Conservation (phyloP, 2,888 invertebrate species). For the Napeogenes sylphis region DNA sequence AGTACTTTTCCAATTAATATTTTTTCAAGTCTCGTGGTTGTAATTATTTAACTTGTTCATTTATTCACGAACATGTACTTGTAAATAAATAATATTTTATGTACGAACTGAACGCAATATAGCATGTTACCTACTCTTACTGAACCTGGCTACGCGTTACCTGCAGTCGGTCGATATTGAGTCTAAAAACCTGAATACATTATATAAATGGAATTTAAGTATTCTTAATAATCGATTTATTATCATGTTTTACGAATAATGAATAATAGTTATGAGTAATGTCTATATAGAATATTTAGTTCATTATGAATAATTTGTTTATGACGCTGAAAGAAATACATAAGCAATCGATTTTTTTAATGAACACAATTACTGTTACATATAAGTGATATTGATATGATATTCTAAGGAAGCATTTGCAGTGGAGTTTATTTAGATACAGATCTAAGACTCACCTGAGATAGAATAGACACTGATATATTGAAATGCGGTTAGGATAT, state of each 20-base stretch:
- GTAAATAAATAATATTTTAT: neutral
- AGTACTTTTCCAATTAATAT: too few species aligned
- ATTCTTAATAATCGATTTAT: neutral
- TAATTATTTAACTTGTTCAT: too few species aligned
- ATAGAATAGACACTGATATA: constrained; percentile 31
- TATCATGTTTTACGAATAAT: neutral
- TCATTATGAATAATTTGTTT: neutral
- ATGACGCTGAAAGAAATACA: constrained; percentile 2
- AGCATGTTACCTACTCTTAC: neutral
- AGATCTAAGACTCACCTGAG: constrained; percentile 36
- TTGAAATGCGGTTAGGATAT: constrained; percentile 29
- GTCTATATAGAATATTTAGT: neutral
- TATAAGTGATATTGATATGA: constrained; percentile 22
- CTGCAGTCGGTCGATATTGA: constrained; percentile 26
- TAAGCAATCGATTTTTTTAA: constrained; percentile 23
- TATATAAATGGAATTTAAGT: neutral
- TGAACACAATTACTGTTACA: constrained; percentile 19
- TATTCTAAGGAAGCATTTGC: constrained; percentile 35
- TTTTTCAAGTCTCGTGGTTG: too few species aligned
- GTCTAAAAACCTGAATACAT: constrained; percentile 7
- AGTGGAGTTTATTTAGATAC: constrained; percentile 39
- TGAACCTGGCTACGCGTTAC: constrained; percentile 14
- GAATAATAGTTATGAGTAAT: neutral
- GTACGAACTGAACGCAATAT: neutral
- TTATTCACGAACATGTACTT: too few species aligned